phyloP scores from a whole-genome alignment of 2,113 vertebrate genomes.

The Centropus unirufus region DNA sequence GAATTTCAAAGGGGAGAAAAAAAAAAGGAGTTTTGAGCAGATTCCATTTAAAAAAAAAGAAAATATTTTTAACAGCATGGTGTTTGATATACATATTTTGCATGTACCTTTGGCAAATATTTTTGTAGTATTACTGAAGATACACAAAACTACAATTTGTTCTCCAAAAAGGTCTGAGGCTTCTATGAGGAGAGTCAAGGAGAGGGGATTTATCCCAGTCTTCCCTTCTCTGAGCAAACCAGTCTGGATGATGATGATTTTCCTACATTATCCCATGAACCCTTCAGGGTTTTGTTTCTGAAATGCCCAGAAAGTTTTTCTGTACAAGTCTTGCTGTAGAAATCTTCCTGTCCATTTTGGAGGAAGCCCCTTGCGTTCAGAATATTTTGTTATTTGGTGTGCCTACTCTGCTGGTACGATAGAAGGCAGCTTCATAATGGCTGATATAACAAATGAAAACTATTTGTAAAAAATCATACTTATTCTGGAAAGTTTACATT shows the following conservation, averaged over 20 bases:
- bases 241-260: background rate
- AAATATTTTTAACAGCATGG: accelerated
- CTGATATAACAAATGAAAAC: background rate
- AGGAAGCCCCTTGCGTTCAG: background rate
- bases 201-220: background rate
- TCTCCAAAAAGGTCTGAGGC: background rate
- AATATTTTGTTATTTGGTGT: background rate
- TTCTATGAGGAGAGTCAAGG: background rate
- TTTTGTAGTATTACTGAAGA: background rate
- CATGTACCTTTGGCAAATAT: background rate
- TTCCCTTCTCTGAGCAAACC: background rate
- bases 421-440: background rate
- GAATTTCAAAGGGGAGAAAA: background rate
- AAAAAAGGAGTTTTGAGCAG: background rate
- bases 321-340: background rate
- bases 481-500: background rate
- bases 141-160: background rate
- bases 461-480: background rate
- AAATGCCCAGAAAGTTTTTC: background rate
- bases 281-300: background rate
- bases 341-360: background rate
- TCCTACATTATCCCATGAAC: background rate
- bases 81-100: background rate
- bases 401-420: background rate
- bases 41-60: background rate